phyloP scores from a whole-genome alignment of 2,113 vertebrate genomes.

The Montifringilla adamsi region DNA sequence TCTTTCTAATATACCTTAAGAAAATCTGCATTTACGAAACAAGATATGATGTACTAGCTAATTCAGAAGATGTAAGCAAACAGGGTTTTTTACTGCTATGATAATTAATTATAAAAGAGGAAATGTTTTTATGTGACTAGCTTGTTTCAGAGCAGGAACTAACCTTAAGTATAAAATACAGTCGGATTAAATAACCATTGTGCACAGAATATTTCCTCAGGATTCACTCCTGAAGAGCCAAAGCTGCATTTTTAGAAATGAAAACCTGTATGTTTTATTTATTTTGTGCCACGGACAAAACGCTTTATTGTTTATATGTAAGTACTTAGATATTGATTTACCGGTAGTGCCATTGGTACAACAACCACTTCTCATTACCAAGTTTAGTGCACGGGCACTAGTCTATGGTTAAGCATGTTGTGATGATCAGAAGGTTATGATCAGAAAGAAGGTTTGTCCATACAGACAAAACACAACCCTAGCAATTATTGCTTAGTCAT shows the following conservation, averaged over 20 bases:
- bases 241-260: background rate
- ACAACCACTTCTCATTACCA: background rate
- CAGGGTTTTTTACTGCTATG: background rate
- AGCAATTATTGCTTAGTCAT: background rate
- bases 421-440: background rate
- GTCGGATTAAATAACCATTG: background rate
- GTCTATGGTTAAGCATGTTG: background rate
- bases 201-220: background rate
- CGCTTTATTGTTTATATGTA: background rate
- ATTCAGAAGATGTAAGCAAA: background rate
- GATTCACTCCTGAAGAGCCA: background rate
- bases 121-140: background rate
- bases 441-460: background rate
- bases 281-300: background rate
- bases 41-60: background rate
- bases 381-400: background rate
- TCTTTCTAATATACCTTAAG: background rate
- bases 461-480: background rate
- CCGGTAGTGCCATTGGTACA: background rate
- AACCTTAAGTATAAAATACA: background rate
- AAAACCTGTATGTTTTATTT: background rate
- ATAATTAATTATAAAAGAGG: background rate
- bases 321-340: background rate
- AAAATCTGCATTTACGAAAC: background rate
- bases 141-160: background rate